Base-by-base conservation (phyloP, 2,888 invertebrate species). In the Pogonocherus hispidulus region DNA sequence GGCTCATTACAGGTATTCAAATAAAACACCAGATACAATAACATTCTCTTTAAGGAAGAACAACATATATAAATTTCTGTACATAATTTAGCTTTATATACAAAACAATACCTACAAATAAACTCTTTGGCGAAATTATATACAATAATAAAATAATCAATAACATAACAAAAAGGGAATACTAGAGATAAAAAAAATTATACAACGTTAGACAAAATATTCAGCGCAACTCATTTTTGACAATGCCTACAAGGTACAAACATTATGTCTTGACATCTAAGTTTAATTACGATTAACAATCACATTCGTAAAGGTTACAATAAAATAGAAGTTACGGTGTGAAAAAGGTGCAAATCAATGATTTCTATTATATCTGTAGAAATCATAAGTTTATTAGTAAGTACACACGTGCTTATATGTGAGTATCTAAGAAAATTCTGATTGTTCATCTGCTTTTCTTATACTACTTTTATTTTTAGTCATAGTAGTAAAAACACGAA, bases 11-110 rank as follows among this genome's bases (percentile, higher is more conserved):
- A 41, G 41, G 41, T 11, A 41, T 14, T 49, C 14, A 18, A 52
- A 52, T 52, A 32, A 52, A 52, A 52, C 52, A 32, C 32, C 6
- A 9, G 9, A 18, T 16, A 23, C 16, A 56, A 41, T 63, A 65
- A 57, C 56, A 47, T 68, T 82, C 41, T 81, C 79, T 80, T 81
- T 77, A 80, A 81, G 81, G 81, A 81, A 82, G 81, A 84, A 84
- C 84, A 84, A 84, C 84, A 85, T 84, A 85, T 84, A 85, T 85
- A 85, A 85, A 84, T 84, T 85, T 85, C 85, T 85, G 85, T 85
- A 85, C 85, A 85, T 79, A 84, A 83, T 80, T 80, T 81, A 81
- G 70, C 80, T 74, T 76, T 81, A 79, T 83, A 83, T 83, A 83
- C 82, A 84, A 84, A 84, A 84, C 81, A 83, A 84, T 77, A 77